Evolutionary conservation across 2,113 vertebrate genomes (phyloP), one percentile per base, ranked within the genome.

Genomic region (Nycticryphes semicollaris): DNA sequence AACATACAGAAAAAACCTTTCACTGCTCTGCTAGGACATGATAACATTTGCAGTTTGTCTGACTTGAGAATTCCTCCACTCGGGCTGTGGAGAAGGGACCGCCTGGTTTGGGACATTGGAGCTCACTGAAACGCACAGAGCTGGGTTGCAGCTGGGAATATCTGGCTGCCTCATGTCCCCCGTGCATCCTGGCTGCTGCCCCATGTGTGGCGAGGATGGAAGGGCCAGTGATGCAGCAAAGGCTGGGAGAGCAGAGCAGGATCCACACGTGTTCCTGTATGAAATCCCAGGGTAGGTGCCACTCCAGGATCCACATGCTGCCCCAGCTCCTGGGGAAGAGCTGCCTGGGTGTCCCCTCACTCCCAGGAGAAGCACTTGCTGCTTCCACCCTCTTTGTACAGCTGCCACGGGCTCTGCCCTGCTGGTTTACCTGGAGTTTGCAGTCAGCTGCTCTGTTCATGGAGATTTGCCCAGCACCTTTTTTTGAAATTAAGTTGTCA

Each of bases 201-300:
- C 60, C n/a, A 6, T 1, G 1, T 14, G 47, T 2, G 1, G 56
- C 1, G 2, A 45, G 76, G 80, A 21, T 3, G 7, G n/a, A 78
- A 48, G 35, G 60, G 67, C 31, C 9, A 16, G n/a, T 12, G 81
- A 18, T 50, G 41, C 45, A 73, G 35, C 74, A 37, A 64, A 66
- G 24, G 13, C 0, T 0, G 23, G 57, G 19, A 83, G 19, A 45
- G 37, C 41, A 27, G 37, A 64, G 82, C 45, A 33, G 59, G 45
- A 56, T 51, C 86, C 68, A 9, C 24, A 3, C 0, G 0, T 0
- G 0, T 25, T 79, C n/a, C 62, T 12, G 6, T 25, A 5, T 8
- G 39, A 27, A 63, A 51, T 28, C 37, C 14, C 15, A 14, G 41
- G 50, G 45, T 33, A 56, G 53, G 4, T 14, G 48, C 64, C 28